These are phyloP conservation scores for Marronus borbonicus DNA, from an alignment of 2,888 invertebrate genomes.

Conservation along the genomic window DNA sequence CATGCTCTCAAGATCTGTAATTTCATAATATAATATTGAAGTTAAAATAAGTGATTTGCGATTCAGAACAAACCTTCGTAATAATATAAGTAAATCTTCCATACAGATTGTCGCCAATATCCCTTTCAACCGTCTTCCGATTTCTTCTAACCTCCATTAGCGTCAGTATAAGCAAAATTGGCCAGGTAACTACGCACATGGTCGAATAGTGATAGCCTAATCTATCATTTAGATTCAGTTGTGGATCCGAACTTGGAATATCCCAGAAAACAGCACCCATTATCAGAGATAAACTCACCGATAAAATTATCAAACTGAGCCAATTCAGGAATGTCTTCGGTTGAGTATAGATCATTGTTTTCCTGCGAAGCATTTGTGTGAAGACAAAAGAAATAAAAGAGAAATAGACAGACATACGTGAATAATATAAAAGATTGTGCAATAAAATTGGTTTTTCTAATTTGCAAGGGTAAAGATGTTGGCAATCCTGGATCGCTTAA, in stretches of 20 bases:
- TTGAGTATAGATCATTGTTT: slow-evolving; percentile 85
- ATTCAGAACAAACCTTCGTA: slow-evolving; percentile 78
- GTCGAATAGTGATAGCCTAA: slow-evolving; percentile 91
- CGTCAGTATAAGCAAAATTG: slow-evolving; percentile 79
- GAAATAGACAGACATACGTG: slow-evolving; percentile 69
- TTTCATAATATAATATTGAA: too few relatives aligned
- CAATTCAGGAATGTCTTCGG: slow-evolving; percentile 87
- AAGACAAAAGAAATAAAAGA: background rate
- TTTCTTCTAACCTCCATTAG: slow-evolving; percentile 74
- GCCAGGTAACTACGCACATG: slow-evolving; percentile 85
- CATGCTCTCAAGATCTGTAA: too few relatives aligned
- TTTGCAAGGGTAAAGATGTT: slow-evolving; percentile 79
- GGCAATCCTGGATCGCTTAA: slow-evolving; percentile 85
- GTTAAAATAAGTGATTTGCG: too few relatives aligned
- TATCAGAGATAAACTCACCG: slow-evolving; percentile 86
- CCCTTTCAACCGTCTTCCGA: slow-evolving; percentile 81
- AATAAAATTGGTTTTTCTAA: slow-evolving; percentile 77
- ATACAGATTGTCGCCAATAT: slow-evolving; percentile 86
- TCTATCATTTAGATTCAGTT: slow-evolving; percentile 83
- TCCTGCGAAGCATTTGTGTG: slow-evolving; percentile 68
- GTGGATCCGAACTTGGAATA: slow-evolving; percentile 83
- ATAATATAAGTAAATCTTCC: slow-evolving; percentile 84
- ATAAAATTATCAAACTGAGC: slow-evolving; percentile 83
- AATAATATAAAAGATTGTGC: slow-evolving; percentile 81
- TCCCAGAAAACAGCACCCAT: slow-evolving; percentile 94